Base-by-base conservation (phyloP, 2,113 vertebrate species). In the Sturnira hondurensis region DNA sequence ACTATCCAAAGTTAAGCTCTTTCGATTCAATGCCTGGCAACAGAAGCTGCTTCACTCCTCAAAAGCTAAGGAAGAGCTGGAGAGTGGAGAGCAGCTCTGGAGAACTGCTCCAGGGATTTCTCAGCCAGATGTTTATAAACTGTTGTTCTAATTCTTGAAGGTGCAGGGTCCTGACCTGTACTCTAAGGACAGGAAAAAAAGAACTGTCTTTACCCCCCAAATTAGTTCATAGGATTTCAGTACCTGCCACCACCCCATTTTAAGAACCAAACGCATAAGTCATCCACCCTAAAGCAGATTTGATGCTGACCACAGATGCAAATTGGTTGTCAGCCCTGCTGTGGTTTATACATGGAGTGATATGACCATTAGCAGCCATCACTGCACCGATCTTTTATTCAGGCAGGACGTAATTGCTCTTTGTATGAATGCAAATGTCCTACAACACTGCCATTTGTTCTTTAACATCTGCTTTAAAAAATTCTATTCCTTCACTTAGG, bases 41-140 rank as follows among this genome's bases (percentile, higher is more conserved):
- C 80, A 63, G 45, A 22, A 92, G 71, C 45, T 28, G 61, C 78
- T 54, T 86, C 47, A 73, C 67, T 93, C 91, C 45, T 92, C 33
- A 82, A 83, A 96, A 95, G 47, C 93, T 95, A 73, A 89, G 84
- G 89, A 97, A 94, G 85, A 95, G 56, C 93, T 47, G 12, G 47
- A 47, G 80, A 92, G n/a, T 45, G 43, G 43, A 63, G 78, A 82
- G 22, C 11, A 28, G 38, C 43, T 91, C 45, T 43, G 52, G 94
- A 89, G 92, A 93, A 86, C 73, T 73, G 26, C 83, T 52, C 17
- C 15, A 61, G 67, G 61, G 84, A 82, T 96, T 96, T 94, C 82
- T 41, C 81, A 45, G 26, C 81, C 84, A 80, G 84, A 52, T 95
- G 68, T 93, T 95, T 83, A 93, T 67, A 82, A 93, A 87, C 81